A percentile compares a stretch with the other conserved stretches of the same genome.
Evolutionary conservation across 1,140 invertebrate species (phyloP).

Genomic region (Neuroterus valhalla): DNA sequence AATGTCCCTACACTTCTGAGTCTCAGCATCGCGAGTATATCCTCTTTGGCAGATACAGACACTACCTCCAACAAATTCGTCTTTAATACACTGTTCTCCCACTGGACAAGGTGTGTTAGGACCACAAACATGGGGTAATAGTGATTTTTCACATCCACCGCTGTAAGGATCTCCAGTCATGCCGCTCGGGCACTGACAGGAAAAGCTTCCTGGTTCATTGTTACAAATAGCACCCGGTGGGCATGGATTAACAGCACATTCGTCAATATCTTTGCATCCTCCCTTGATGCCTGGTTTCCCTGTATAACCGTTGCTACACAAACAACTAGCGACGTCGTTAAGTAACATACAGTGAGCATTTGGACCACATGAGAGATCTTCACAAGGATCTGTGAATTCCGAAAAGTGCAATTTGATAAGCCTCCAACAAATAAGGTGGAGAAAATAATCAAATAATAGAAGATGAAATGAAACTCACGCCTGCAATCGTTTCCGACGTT

Average conservation of each 20-base stretch:
- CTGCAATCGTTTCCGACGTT: conserved; percentile 93
- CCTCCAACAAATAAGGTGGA: background rate
- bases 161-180: conserved; percentile 81
- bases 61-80: conserved; percentile 82
- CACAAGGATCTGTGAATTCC: conserved; percentile 86
- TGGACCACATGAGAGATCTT: conserved; percentile 87
- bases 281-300: conserved; percentile 80
- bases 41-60: conserved; percentile 93
- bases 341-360: conserved; percentile 93
- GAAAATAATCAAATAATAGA: too few species aligned
- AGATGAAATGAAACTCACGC: conserved; percentile 78
- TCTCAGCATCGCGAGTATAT: conserved; percentile 83
- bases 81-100: conserved; percentile 89
- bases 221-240: conserved; percentile 88
- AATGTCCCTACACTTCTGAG: conserved; percentile 87
- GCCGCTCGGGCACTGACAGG: conserved; percentile 90
- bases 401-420: background rate
- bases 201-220: conserved; percentile 89
- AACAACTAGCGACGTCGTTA: conserved; percentile 87
- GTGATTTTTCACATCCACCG: conserved; percentile 81
- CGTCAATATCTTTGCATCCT: conserved; percentile 91
- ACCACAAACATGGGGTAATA: conserved; percentile 81
- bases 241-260: conserved; percentile 87
- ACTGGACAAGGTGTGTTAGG: conserved; percentile 84
- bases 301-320: conserved; percentile 86